Conservation (phyloP, 2,797 vertebrate species). For the Buceros bicornis region DNA sequence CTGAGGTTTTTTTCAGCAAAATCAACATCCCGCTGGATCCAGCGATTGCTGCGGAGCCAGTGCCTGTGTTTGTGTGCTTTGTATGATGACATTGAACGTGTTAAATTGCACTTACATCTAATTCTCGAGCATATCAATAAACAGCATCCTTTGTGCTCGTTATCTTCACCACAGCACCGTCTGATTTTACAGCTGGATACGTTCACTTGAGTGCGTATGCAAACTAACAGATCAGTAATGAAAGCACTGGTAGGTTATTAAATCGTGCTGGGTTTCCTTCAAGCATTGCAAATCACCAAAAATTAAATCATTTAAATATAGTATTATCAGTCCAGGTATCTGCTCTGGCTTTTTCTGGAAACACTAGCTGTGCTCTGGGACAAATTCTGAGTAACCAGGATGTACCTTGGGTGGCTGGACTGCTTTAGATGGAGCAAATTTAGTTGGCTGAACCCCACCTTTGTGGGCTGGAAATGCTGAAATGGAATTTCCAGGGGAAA, state of each 20-base stretch:
- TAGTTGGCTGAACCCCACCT: background rate
- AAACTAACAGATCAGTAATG: slow-evolving; percentile 11
- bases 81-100: background rate
- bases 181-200: slow-evolving; percentile 28
- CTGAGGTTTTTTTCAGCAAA: background rate
- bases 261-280: background rate
- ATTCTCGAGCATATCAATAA: background rate
- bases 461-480: background rate
- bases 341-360: background rate
- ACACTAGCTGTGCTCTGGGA: background rate
- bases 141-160: background rate
- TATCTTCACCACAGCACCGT: background rate
- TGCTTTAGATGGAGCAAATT: background rate
- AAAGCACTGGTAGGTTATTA: slow-evolving; percentile 20
- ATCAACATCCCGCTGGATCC: background rate
- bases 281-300: background rate
- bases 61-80: background rate
- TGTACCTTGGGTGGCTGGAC: background rate
- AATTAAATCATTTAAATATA: background rate
- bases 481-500: background rate
- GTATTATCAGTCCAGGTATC: background rate
- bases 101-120: background rate
- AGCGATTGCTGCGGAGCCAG: background rate
- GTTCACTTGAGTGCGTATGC: background rate
- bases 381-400: background rate